Evolutionary conservation across 2,888 invertebrate genomes (phyloP), one percentile per base, ranked within the genome.

Genomic region (Megaustenia siamemsis): DNA sequence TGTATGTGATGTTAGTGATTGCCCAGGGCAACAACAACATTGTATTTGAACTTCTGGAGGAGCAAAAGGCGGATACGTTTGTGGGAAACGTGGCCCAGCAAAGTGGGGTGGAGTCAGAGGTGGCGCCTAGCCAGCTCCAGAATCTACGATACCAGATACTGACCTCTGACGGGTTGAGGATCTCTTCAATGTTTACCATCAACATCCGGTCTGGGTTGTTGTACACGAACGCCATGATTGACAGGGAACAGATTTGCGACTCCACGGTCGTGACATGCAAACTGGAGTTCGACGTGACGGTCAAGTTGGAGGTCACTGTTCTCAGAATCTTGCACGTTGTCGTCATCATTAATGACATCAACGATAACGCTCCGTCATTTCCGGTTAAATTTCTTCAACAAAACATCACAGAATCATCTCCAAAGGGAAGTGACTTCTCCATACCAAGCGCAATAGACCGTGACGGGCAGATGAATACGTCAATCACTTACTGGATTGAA

Each of bases 291-390:
- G 89, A 90, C 84, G 90, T 92, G 43, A 89, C 90, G 4, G 90
- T 90, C 15, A 86, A 88, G 32, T 88, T 88, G 1, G 63, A 86
- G 82, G 56, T 84, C 75, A 78, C 86, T 32, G 82, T 90, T 38
- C 85, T 90, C 82, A 89, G 87, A 68, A 87, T 92, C 43, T 88
- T 90, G 68, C 88, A 89, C 8, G 89, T 91, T 3, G 88, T 85
- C 68, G 88, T 92, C 53, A 85, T 89, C 24, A 87, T 92, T 45
- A 86, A 87, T 1, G 92, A 92, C 82, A 88, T 87, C 71, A 91
- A 91, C 83, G 91, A 91, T 80, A 90, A 90, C 86, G 84, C 89
- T 32, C 91, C 91, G 38, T 84, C 81, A 43, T 91, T 91, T 81
- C 89, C 89, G 0, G 85, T 83, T 53, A 85, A 80, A 82, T 85